Percentiles rank a stretch among this genome's conserved stretches.
phyloP scores from a whole-genome alignment of 2,797 vertebrate genomes.

The Botia kubotai region DNA sequence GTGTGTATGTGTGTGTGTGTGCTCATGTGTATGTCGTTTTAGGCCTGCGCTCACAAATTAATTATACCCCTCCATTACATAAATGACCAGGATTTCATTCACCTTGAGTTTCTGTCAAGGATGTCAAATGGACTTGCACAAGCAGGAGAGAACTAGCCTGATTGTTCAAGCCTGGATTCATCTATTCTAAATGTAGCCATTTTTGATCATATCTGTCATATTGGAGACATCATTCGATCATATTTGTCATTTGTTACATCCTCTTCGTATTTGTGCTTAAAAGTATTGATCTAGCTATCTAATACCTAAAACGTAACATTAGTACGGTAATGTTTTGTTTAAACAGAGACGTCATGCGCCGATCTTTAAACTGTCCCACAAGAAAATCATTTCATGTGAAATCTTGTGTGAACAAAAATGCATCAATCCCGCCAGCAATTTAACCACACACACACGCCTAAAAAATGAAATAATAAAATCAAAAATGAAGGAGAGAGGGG shows the following conservation, averaged over 20 bases:
- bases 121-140: neutral
- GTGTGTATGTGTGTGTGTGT: neutral
- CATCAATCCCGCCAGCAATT: conserved; percentile 39
- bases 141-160: neutral
- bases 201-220: too few species aligned
- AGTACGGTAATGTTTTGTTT: too few species aligned
- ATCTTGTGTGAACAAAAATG: conserved; percentile 54
- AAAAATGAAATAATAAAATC: conserved; percentile 32
- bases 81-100: conserved; percentile 39
- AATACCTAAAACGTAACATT: too few species aligned
- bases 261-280: too few species aligned
- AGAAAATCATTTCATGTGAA: neutral
- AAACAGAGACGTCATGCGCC: too few species aligned
- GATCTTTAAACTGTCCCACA: neutral
- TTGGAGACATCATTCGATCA: too few species aligned
- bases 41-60: conserved; percentile 47
- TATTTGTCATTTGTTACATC: too few species aligned
- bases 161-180: too few species aligned
- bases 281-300: too few species aligned
- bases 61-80: conserved; percentile 46
- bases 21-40: conserved; percentile 3
- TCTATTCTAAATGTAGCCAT: too few species aligned
- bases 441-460: conserved; percentile 16
- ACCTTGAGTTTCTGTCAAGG: conserved; percentile 24
- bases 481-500: conserved; percentile 3